A percentile compares a stretch with the other conserved stretches of the same genome.
phyloP scores from a whole-genome alignment of 2,888 invertebrate genomes.

The Polia nebulosa region DNA sequence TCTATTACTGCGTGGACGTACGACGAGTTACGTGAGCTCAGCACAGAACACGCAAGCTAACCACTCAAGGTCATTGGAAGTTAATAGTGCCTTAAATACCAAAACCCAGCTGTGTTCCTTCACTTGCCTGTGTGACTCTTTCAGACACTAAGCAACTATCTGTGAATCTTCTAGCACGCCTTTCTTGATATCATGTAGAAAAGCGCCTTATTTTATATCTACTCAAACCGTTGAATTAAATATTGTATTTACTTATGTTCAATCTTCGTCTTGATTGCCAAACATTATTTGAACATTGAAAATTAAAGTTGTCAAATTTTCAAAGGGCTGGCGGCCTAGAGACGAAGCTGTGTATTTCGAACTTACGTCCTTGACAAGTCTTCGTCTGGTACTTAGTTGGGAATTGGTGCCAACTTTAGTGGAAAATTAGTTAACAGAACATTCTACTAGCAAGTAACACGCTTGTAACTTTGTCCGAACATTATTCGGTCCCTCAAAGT shows the following conservation, averaged over 20 bases:
- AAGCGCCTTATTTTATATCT: neutral
- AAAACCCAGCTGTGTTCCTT: too few relatives aligned
- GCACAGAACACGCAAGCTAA: too few relatives aligned
- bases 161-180: neutral
- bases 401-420: slow-evolving; percentile 40
- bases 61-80: too few relatives aligned
- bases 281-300: slow-evolving; percentile 15
- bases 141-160: neutral
- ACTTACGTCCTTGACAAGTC: slow-evolving; percentile 23
- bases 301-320: slow-evolving; percentile 1
- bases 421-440: slow-evolving; percentile 34
- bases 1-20: too few relatives aligned
- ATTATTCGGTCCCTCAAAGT: slow-evolving; percentile 37
- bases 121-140: too few relatives aligned
- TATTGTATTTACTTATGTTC: neutral
- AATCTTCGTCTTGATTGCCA: neutral
- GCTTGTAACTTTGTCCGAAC: too few relatives aligned
- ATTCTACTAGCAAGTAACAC: slow-evolving; percentile 33
- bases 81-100: too few relatives aligned
- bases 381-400: slow-evolving; percentile 20
- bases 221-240: neutral
- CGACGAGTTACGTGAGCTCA: too few relatives aligned
- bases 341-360: slow-evolving; percentile 12
- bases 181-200: neutral
- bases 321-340: slow-evolving; percentile 25